These are phyloP conservation scores for Oncorhynchus mykiss DNA, from an alignment of 2,113 vertebrate species.

Conservation along the genomic window DNA sequence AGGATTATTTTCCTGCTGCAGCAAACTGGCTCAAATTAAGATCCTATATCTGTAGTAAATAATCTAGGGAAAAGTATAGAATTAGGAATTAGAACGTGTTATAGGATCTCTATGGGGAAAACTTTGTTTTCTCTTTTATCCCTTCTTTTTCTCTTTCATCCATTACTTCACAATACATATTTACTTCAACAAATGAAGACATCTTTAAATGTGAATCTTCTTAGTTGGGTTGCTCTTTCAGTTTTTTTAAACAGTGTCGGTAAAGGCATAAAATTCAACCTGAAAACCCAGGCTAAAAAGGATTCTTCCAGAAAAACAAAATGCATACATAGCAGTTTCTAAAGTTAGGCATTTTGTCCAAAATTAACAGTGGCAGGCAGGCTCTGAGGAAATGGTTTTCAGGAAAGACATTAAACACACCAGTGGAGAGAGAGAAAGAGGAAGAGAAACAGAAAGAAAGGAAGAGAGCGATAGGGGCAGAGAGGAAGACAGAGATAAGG, in stretches of 20 bases:
- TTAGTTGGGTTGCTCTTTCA: slow-evolving; percentile 10
- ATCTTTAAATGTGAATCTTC: slow-evolving; percentile 8
- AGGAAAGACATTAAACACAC: slow-evolving; percentile 51
- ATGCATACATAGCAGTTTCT: slow-evolving; percentile 54
- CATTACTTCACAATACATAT: slow-evolving; percentile 9
- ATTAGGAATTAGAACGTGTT: too few species aligned
- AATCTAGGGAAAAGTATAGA: too few species aligned
- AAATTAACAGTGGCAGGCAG: slow-evolving; percentile 56
- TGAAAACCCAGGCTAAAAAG: slow-evolving; percentile 40
- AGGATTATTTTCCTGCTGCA: too few species aligned
- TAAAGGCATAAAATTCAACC: neutral
- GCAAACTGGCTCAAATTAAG: too few species aligned
- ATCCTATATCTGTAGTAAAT: too few species aligned
- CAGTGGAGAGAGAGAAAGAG: neutral
- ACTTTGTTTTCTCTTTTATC: slow-evolving; percentile 23
- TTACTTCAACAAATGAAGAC: slow-evolving; percentile 21
- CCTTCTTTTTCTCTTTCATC: slow-evolving; percentile 12
- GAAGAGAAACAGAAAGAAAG: neutral
- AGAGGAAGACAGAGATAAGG: neutral
- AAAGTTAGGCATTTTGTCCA: slow-evolving; percentile 52
- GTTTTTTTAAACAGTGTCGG: neutral
- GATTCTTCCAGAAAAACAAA: slow-evolving; percentile 36
- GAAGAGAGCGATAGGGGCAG: neutral
- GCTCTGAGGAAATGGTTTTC: slow-evolving; percentile 40
- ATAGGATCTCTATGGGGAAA: neutral